phyloP scores from a whole-genome alignment of 2,888 invertebrate genomes.

The Apantesis nais region DNA sequence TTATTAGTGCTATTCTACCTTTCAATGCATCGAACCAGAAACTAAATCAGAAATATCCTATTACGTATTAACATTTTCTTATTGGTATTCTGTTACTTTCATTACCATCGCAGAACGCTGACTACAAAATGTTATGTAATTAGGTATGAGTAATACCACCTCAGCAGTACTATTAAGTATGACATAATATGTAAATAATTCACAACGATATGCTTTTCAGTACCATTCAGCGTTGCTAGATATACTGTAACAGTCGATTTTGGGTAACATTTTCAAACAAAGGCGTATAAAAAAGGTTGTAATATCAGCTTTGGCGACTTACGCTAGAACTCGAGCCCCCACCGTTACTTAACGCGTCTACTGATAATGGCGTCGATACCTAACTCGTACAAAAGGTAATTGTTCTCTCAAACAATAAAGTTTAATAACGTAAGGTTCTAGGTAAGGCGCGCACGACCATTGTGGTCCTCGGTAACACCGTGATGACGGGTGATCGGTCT shows the following conservation, averaged over 20 bases:
- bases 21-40: neutral
- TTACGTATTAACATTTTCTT: neutral
- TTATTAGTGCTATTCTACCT: too few relatives aligned
- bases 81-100: neutral
- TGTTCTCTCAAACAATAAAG: constrained; percentile 84
- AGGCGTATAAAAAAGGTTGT: constrained; percentile 67
- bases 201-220: constrained; percentile 2
- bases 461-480: constrained; percentile 59
- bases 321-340: constrained; percentile 71
- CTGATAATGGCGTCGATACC: constrained; percentile 77
- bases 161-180: constrained; percentile 7
- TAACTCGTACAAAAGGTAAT: constrained; percentile 82
- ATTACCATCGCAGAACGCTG: neutral
- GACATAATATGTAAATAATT: constrained; percentile 13
- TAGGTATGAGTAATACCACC: constrained; percentile 9
- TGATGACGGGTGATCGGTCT: constrained; percentile 55
- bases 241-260: constrained; percentile 7
- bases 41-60: neutral
- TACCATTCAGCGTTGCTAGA: neutral
- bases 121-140: constrained; percentile 13
- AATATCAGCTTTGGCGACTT: constrained; percentile 55
- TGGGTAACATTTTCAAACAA: constrained; percentile 58
- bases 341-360: constrained; percentile 75
- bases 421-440: constrained; percentile 80
- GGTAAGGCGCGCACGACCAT: constrained; percentile 69